These are phyloP conservation scores for Hypsibius dujardini DNA, from an alignment of 1,140 invertebrate genomes.

Conservation along the genomic window DNA sequence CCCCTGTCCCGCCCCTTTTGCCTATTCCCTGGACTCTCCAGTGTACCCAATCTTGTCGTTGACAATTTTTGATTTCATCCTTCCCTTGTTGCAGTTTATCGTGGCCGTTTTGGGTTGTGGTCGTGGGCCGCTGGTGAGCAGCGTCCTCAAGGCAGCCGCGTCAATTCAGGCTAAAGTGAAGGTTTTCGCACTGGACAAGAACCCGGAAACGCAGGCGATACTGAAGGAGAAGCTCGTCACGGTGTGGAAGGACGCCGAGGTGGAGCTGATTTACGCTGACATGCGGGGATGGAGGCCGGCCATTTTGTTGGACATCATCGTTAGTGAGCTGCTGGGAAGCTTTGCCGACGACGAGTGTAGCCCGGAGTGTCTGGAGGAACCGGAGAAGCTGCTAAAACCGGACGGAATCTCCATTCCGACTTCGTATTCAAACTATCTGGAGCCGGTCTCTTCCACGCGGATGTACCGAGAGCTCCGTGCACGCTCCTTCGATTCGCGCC, in stretches of 20 bases:
- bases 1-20: too few species aligned
- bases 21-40: too few species aligned
- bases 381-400: conserved; percentile 60
- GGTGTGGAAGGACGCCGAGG: background rate
- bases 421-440: conserved; percentile 73
- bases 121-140: conserved; percentile 73
- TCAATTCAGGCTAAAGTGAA: conserved; percentile 45
- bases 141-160: conserved; percentile 57
- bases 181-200: conserved; percentile 93
- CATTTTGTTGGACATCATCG: conserved; percentile 77
- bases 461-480: too few species aligned
- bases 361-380: conserved; percentile 92
- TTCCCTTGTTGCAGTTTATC: conserved; percentile 30
- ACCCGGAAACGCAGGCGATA: conserved; percentile 66
- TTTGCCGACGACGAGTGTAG: conserved; percentile 98
- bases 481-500: background rate
- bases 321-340: conserved; percentile 88
- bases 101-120: conserved; percentile 89
- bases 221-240: background rate
- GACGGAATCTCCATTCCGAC: conserved; percentile 78
- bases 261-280: conserved; percentile 55
- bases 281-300: conserved; percentile 62
- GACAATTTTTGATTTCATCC: too few species aligned
- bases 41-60: too few species aligned
- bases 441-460: conserved; percentile 37